phyloP scores from a whole-genome alignment of 1,140 invertebrate species.

The Cardiocondyla obscurior region DNA sequence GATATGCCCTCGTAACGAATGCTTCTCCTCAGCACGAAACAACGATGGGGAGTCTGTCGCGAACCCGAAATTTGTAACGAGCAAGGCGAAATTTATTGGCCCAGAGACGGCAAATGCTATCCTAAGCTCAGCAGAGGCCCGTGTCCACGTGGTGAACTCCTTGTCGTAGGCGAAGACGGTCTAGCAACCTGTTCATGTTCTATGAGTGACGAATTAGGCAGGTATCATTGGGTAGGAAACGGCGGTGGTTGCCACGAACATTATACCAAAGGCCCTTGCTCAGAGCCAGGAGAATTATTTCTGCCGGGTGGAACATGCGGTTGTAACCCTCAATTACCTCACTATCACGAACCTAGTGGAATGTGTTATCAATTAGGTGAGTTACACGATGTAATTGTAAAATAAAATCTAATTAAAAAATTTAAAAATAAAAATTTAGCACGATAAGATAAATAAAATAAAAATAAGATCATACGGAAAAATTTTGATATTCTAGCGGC shows the following conservation, averaged over 20 bases:
- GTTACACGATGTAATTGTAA: background rate
- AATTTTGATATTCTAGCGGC: no score
- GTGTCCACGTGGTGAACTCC: constrained; percentile 88
- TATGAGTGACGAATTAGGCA: constrained; percentile 79
- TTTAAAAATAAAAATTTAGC: background rate
- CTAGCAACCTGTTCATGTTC: constrained; percentile 86
- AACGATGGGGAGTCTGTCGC: constrained; percentile 88
- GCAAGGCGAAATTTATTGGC: constrained; percentile 88
- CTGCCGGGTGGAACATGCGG: constrained; percentile 89
- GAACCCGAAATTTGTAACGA: constrained; percentile 86
- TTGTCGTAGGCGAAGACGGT: constrained; percentile 85
- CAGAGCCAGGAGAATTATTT: constrained; percentile 89
- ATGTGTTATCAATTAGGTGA: constrained; percentile 91
- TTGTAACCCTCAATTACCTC: constrained; percentile 87
- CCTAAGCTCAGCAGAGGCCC: constrained; percentile 88
- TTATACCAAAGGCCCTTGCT: constrained; percentile 90
- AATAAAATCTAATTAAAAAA: background rate
- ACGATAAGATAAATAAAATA: background rate
- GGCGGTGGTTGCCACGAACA: constrained; percentile 90
- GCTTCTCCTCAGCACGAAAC: constrained; percentile 66
- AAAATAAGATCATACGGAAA: background rate
- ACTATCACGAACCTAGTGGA: constrained; percentile 87
- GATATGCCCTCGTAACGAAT: background rate
- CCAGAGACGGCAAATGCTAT: constrained; percentile 89
- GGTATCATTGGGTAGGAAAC: constrained; percentile 82